Percentiles rank a stretch among this genome's conserved stretches.
Conservation (phyloP, 2,797 vertebrate species). For the Sebastes flavidus region DNA sequence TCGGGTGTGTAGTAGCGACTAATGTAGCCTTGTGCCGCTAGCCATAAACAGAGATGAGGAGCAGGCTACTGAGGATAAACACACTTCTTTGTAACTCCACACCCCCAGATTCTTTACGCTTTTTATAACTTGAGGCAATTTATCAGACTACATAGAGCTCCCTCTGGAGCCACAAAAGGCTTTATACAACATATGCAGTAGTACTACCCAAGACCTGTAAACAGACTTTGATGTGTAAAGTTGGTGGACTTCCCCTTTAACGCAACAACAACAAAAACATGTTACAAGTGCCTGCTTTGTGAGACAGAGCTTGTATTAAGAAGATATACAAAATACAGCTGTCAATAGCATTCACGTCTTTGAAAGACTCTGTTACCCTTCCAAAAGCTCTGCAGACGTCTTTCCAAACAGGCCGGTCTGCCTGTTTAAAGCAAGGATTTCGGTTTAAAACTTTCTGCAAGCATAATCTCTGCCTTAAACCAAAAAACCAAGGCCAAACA, state of each 20-base stretch:
- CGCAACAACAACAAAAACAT: neutral
- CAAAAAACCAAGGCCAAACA: constrained; percentile 62
- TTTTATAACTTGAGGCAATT: neutral
- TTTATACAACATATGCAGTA: neutral
- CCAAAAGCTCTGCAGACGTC: neutral
- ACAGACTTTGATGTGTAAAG: neutral
- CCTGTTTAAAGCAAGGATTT: constrained; percentile 42
- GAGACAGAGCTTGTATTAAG: neutral
- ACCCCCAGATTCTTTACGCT: neutral
- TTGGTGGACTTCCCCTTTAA: neutral
- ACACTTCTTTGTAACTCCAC: neutral
- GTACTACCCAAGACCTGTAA: neutral
- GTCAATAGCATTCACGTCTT: neutral
- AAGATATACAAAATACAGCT: neutral
- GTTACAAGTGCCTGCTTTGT: neutral
- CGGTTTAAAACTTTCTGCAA: constrained; percentile 35
- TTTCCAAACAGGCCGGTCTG: neutral
- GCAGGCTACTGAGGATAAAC: neutral
- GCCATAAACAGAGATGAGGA: neutral
- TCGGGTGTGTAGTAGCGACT: neutral
- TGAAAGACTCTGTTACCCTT: neutral
- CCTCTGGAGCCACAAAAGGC: neutral
- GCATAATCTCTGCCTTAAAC: constrained; percentile 48
- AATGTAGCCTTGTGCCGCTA: neutral
- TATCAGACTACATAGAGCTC: neutral